Conservation (phyloP, 1,140 invertebrate genomes). For the Ephestia elutella region DNA sequence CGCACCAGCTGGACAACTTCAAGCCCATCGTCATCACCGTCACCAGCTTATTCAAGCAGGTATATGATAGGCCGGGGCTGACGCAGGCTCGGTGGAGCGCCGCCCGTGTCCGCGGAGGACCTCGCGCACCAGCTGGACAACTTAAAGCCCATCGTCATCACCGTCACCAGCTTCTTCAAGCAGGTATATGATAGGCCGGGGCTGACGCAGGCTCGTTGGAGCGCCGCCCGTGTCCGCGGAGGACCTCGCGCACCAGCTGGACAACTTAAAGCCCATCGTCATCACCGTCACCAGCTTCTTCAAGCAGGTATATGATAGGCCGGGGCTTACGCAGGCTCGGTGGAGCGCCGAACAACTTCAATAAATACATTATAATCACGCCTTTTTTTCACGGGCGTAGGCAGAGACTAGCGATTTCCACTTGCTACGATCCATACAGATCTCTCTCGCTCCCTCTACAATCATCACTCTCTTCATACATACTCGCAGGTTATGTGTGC, state of each 20-base stretch:
- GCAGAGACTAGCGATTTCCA: no score
- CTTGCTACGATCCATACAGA: no score
- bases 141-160: conserved; percentile 92
- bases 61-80: no score
- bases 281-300: conserved; percentile 84
- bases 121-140: conserved; percentile 84
- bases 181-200: no score
- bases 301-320: conserved; percentile 60
- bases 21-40: conserved; percentile 93
- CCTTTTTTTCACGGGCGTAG: no score
- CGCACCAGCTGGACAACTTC: conserved; percentile 86
- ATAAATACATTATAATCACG: no score
- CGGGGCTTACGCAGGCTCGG: no score
- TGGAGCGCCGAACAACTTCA: conserved; percentile 86
- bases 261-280: conserved; percentile 91
- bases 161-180: conserved; percentile 79
- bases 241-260: conserved; percentile 85
- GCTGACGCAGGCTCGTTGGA: no score
- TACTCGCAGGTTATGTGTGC: no score
- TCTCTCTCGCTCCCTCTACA: no score
- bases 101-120: conserved; percentile 80
- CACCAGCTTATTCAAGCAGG: conserved; percentile 74
- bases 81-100: no score
- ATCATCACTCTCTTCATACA: no score
- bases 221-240: conserved; percentile 78